Evolutionary conservation across 2,888 invertebrate species (phyloP), one percentile per base, ranked within the genome.

Genomic region (Drosophila anomelani): DNA sequence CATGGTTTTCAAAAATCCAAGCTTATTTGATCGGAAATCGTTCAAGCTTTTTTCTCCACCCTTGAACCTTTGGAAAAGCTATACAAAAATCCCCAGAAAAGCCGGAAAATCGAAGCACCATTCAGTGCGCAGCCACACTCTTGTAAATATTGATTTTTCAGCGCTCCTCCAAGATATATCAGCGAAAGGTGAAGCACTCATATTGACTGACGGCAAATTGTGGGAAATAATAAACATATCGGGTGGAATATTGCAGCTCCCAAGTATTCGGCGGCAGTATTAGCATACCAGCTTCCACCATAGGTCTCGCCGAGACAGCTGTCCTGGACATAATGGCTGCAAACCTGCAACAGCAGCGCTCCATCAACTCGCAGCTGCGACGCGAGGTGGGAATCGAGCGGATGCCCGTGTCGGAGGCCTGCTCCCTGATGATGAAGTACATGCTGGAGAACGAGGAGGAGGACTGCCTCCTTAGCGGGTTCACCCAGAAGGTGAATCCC

Each of bases 241-340:
- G 15, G 43, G 34, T 36, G 34, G 34, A n/a, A 43, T n/a, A 29
- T 43, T 43, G 15, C 44, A 68, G 53, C 73, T 46, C 49, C 58
- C 47, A 36, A 17, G 32, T 63, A 32, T 62, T 17, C 62, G 62
- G 26, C 62, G 32, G 62, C 66, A 64, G 67, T 39, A 54, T 68
- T 53, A 67, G 38, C 32, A 60, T 51, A 39, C 29, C 63, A 67
- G 59, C 75, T 47, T 73, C 84, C 91, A 92, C 85, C 89, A 92
- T 92, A 92, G 92, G 92, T 85, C 92, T 92, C 88, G 92, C 96
- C 93, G 96, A 96, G 93, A 96, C 96, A 91, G 96, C 96, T 94
- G 95, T 96, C 94, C 96, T 97, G 95, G 97, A 96, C 94, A 96
- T 97, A 95, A 96, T 97, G 96, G 97, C 97, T 94, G 96, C 97